phyloP scores from a whole-genome alignment of 2,888 invertebrate genomes.

The Drosophila testacea region DNA sequence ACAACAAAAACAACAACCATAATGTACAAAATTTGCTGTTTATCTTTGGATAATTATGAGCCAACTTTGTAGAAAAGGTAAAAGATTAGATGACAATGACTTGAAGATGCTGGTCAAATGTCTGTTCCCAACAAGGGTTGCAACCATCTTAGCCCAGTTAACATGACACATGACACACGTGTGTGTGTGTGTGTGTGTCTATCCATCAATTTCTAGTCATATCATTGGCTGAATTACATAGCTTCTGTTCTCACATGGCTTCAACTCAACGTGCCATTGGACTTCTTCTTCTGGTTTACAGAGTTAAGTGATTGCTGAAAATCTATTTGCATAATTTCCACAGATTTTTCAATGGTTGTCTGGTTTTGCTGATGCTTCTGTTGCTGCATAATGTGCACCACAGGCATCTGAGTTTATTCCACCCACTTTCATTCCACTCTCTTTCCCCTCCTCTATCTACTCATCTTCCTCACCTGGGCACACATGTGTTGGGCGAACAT shows the following conservation, averaged over 20 bases:
- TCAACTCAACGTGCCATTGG: conserved; percentile 23
- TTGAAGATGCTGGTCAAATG: conserved; percentile 10
- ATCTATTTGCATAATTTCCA: conserved; percentile 80
- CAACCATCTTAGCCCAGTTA: neutral
- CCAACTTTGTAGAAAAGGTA: conserved; percentile 18
- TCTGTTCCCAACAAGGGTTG: conserved; percentile 11
- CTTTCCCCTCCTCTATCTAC: neutral
- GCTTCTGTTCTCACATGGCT: conserved; percentile 16
- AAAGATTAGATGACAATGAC: conserved; percentile 10
- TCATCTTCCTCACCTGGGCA: conserved; percentile 38
- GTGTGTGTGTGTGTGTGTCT: neutral
- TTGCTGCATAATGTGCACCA: conserved; percentile 46
- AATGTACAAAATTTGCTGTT: conserved; percentile 19
- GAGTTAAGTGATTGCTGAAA: conserved; percentile 80
- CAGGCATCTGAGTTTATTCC: conserved; percentile 39
- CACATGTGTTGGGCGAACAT: conserved; percentile 53
- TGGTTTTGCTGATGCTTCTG: conserved; percentile 14
- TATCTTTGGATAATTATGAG: conserved; percentile 58
- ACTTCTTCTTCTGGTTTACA: conserved; percentile 22
- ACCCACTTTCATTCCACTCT: neutral
- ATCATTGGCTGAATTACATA: conserved; percentile 33
- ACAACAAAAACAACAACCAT: conserved; percentile 9
- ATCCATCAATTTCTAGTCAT: conserved; percentile 33
- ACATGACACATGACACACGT: neutral
- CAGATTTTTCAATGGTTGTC: conserved; percentile 78